Evolutionary conservation across 1,140 invertebrate genomes (phyloP).

Genomic region (Scaptomyza montana): DNA sequence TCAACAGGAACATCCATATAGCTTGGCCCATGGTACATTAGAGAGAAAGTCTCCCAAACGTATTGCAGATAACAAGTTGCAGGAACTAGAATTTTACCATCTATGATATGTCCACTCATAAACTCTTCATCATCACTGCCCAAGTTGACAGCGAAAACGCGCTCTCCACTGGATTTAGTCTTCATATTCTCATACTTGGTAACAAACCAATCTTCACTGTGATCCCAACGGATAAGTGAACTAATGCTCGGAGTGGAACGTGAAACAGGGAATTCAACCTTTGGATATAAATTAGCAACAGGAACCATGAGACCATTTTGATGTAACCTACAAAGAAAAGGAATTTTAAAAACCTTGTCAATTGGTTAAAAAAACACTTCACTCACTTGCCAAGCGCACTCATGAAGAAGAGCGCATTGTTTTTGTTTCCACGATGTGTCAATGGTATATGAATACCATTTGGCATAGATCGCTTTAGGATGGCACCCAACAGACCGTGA

Average conservation of each 20-base stretch:
- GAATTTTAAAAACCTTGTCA: too few relatives aligned
- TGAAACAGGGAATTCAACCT: conserved; percentile 91
- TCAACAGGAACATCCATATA: conserved; percentile 91
- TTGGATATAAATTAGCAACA: conserved; percentile 86
- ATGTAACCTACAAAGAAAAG: conserved; percentile 37
- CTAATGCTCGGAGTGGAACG: conserved; percentile 90
- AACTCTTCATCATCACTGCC: conserved; percentile 89
- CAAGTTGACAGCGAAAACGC: conserved; percentile 86
- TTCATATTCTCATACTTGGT: conserved; percentile 82
- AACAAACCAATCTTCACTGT: conserved; percentile 90
- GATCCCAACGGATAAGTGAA: conserved; percentile 94
- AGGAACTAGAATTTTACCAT: conserved; percentile 94
- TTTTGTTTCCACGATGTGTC: conserved; percentile 89
- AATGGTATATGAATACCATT: conserved; percentile 89
- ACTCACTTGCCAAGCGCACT: conserved; percentile 89
- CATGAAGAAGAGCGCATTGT: conserved; percentile 89
- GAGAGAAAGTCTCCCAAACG: conserved; percentile 94
- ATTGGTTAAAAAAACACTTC: background rate
- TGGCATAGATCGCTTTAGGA: conserved; percentile 87
- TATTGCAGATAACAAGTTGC: conserved; percentile 94
- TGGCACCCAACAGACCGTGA: conserved; percentile 90
- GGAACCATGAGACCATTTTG: conserved; percentile 84
- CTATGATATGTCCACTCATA: conserved; percentile 93
- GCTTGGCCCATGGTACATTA: conserved; percentile 87
- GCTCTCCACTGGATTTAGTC: conserved; percentile 85